Percentiles rank a stretch among this genome's conserved stretches.
phyloP scores from a whole-genome alignment of 2,797 vertebrate genomes.

The Catharus ustulatus region DNA sequence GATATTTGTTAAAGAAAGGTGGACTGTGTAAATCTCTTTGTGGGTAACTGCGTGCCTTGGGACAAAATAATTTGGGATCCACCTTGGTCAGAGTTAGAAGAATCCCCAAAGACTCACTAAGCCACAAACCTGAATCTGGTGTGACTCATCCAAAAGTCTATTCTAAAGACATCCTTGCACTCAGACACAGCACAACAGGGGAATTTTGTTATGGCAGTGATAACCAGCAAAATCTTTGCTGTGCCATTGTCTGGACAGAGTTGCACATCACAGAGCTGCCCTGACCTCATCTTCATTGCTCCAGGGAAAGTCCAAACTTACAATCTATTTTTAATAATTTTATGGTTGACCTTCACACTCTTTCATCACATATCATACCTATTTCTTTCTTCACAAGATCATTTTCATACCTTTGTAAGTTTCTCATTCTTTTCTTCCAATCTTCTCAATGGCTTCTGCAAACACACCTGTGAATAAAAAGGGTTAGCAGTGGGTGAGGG shows the following conservation, averaged over 20 bases:
- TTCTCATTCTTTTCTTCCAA: not conserved
- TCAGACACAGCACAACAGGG: fast-evolving
- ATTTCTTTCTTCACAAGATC: not conserved
- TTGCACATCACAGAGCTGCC: not conserved
- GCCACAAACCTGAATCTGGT: not conserved
- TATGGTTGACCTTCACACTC: not conserved
- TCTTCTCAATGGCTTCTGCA: not conserved
- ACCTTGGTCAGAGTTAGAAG: not conserved
- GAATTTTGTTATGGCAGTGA: not conserved
- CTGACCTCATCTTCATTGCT: not conserved
- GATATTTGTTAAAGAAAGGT: not conserved
- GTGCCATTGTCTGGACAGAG: not conserved
- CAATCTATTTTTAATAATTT: not conserved
- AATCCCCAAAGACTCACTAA: not conserved
- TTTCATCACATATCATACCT: not conserved
- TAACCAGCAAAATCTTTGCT: not conserved
- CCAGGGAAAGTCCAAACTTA: not conserved
- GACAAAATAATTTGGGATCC: not conserved
- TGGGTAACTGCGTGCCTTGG: not conserved
- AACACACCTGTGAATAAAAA: not conserved
- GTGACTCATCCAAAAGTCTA: not conserved
- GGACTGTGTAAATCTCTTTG: not conserved
- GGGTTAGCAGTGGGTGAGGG: not conserved
- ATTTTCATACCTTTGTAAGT: conserved; percentile 14
- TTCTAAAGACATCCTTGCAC: not conserved